Evolutionary conservation across 2,888 invertebrate genomes (phyloP).

Genomic region (Aplocera efformata): DNA sequence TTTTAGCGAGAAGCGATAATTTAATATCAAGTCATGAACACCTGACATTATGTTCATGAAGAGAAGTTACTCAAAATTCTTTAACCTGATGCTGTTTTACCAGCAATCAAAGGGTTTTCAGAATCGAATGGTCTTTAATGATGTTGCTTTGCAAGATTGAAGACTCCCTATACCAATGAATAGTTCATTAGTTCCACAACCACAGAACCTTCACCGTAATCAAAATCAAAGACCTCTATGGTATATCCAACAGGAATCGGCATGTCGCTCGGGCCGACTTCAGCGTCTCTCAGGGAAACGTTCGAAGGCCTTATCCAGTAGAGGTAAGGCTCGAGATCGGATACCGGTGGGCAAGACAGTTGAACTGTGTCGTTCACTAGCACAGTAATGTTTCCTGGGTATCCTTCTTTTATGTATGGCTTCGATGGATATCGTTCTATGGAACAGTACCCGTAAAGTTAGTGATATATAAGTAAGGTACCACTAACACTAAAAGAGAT

Average conservation of each 20-base stretch:
- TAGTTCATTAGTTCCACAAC: conserved; percentile 14
- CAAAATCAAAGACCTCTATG: conserved; percentile 61
- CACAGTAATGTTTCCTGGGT: conserved; percentile 90
- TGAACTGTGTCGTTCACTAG: conserved; percentile 84
- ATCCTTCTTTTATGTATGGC: conserved; percentile 90
- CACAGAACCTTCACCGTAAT: conserved; percentile 48
- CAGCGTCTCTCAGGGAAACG: conserved; percentile 54
- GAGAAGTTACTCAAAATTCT: no score
- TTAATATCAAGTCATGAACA: no score
- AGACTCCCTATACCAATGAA: neutral
- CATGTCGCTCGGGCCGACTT: conserved; percentile 66
- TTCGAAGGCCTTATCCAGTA: conserved; percentile 86
- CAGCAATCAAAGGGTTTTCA: no score
- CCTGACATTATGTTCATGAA: no score
- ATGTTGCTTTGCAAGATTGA: neutral
- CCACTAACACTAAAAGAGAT: no score
- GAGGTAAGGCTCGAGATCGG: conserved; percentile 91
- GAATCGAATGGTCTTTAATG: neutral
- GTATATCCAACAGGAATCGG: conserved; percentile 57
- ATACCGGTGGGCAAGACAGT: conserved; percentile 89
- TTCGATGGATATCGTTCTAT: conserved; percentile 91
- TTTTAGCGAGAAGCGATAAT: no score
- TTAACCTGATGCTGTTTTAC: no score
- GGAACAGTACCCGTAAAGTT: conserved; percentile 28
- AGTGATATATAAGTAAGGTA: no score